A percentile compares a stretch with the other conserved stretches of the same genome.
Evolutionary conservation across 30 jellyfish, hydroid and myxozoan genomes (phyloP).

Genomic region (Chrysaora quinquecirrha): DNA sequence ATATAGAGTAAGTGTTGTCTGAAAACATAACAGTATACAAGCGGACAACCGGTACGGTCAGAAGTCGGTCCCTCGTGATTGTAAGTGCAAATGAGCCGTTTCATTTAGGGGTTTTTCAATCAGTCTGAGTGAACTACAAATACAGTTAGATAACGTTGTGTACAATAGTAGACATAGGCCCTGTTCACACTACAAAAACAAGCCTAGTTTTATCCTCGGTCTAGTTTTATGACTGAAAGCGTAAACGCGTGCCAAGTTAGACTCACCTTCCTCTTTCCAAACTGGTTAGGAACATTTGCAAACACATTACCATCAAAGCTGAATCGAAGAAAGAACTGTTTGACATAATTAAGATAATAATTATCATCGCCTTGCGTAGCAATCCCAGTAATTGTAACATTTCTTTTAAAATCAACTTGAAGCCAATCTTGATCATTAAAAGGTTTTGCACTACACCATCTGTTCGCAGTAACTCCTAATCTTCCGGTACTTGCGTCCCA

Average conservation of each 20-base stretch:
- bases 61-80: too few relatives aligned
- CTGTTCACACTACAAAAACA: too few relatives aligned
- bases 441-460: slow-evolving; percentile 55
- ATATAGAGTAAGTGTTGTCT: too few relatives aligned
- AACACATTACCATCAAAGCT: slow-evolving; percentile 10
- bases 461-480: slow-evolving; percentile 30
- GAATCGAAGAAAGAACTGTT: slow-evolving; percentile 13
- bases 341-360: not conserved
- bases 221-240: too few relatives aligned
- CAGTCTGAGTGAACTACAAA: too few relatives aligned
- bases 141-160: too few relatives aligned
- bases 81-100: too few relatives aligned
- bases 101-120: too few relatives aligned
- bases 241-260: not conserved
- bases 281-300: not conserved
- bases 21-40: too few relatives aligned
- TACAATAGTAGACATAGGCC: too few relatives aligned
- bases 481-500: slow-evolving; percentile 11
- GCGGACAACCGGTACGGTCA: too few relatives aligned
- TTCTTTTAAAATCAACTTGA: slow-evolving; percentile 52
- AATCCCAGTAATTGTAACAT: slow-evolving; percentile 36
- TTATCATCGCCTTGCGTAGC: slow-evolving; percentile 55
- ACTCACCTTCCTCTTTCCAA: slow-evolving; percentile 8
- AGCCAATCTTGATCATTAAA: slow-evolving; percentile 23
- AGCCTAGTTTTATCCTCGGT: too few relatives aligned